A percentile compares a stretch with the other conserved stretches of the same genome.
Evolutionary conservation across 2,888 invertebrate species (phyloP).

Genomic region (Acanthacorydalis orientalis): DNA sequence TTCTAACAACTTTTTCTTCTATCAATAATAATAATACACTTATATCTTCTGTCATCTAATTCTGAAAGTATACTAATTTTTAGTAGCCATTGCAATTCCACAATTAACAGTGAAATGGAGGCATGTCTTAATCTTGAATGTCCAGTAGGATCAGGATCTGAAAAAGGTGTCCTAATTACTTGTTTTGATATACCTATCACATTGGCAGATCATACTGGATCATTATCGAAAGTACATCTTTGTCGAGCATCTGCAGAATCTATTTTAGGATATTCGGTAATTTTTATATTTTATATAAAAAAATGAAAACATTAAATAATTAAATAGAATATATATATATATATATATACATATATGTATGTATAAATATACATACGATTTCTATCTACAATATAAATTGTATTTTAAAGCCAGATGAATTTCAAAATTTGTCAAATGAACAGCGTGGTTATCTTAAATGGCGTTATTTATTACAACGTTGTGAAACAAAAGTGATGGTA

Average conservation of each 20-base stretch:
- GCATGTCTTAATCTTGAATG: constrained; percentile 25
- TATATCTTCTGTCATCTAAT: no score
- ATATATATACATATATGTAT: background rate
- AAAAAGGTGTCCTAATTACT: constrained; percentile 20
- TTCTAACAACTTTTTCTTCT: no score
- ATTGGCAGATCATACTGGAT: constrained; percentile 53
- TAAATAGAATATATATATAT: background rate
- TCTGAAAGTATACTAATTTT: constrained; percentile 8
- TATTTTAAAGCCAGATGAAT: constrained; percentile 30
- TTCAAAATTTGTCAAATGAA: constrained; percentile 31
- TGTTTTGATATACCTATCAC: constrained; percentile 42
- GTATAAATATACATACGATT: background rate
- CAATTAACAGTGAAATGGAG: constrained; percentile 12
- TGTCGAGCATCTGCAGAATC: constrained; percentile 39
- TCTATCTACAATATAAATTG: background rate
- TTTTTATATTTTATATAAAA: constrained; percentile 8
- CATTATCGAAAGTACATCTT: constrained; percentile 37
- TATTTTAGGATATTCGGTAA: constrained; percentile 38
- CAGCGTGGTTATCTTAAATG: constrained; percentile 41
- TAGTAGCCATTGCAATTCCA: constrained; percentile 13
- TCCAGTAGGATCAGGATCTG: constrained; percentile 17
- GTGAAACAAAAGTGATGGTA: constrained; percentile 34
- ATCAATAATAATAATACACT: no score
- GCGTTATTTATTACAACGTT: constrained; percentile 45
- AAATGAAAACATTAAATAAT: no score